phyloP scores from a whole-genome alignment of 2,888 invertebrate genomes.

The Noctuana brunneofusca region DNA sequence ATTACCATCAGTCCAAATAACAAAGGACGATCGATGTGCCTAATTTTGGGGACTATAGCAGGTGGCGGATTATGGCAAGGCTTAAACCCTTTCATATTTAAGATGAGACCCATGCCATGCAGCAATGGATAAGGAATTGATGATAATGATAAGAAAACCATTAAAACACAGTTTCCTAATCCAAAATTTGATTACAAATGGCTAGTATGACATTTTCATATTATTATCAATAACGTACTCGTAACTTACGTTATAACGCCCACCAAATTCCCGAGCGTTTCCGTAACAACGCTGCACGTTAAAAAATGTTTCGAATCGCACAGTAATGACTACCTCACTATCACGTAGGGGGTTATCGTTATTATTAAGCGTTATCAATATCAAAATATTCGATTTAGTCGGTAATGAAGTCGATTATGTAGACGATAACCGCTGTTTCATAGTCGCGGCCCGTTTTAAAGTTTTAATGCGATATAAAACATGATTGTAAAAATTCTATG shows the following conservation, averaged over 20 bases:
- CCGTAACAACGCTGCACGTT: not conserved
- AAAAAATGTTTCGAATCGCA: slow-evolving; percentile 11
- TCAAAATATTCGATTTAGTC: slow-evolving; percentile 14
- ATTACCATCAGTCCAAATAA: no score
- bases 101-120: no score
- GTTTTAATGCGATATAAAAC: slow-evolving; percentile 31
- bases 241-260: not conserved
- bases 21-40: no score
- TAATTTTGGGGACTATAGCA: no score
- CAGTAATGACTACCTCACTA: slow-evolving; percentile 7
- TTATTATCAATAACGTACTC: not conserved
- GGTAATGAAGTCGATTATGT: slow-evolving; percentile 20
- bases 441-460: slow-evolving; percentile 18
- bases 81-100: no score
- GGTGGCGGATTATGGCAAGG: no score
- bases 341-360: slow-evolving; percentile 7
- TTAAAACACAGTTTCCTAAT: no score
- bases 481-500: slow-evolving; percentile 37
- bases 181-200: no score
- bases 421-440: slow-evolving; percentile 21
- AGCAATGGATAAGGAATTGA: no score
- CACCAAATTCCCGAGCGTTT: not conserved
- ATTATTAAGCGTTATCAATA: slow-evolving; percentile 13
- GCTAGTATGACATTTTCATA: not conserved
- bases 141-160: no score